Evolutionary conservation across 2,888 invertebrate genomes (phyloP), one percentile per base, ranked within the genome.

Genomic region (Melieria omissa): DNA sequence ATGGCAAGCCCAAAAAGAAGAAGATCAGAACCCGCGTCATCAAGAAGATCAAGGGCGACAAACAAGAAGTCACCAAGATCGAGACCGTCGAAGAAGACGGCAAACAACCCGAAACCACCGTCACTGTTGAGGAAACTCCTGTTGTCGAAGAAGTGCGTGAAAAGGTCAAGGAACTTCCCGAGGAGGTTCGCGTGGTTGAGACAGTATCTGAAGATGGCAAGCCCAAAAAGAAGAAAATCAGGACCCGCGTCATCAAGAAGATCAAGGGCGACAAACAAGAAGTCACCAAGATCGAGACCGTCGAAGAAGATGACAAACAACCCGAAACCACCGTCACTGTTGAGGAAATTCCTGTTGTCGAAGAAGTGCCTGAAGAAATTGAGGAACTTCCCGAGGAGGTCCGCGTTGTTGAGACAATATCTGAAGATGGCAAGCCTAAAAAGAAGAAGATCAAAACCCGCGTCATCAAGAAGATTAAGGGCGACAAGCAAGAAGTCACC

Each of bases 251-350:
- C 5, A 76, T 76, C 66, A 76, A 76, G 9, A 76, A 76, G 72
- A 52, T 76, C 10, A 76, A 74, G 65, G 76, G 76, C 47, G 76
- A 71, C 65, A 76, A 76, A 8, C 76, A 76, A 71, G 76, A 76
- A 62, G 65, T 76, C 12, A 76, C 76, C 9, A 76, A 76, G 71
- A 76, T 76, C 9, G 76, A 76, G 54, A 76, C 76, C 1, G 73
- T 76, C 9, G 76, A 76, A 55, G 76, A 76, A 5, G 76, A 76
- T 66, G 76, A 76, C 41, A 76, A 76, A 16, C 44, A 65, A 42
- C 76, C 76, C 4, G 74, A 76, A n/a, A 74, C 74, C 1, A 76
- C 76, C 29, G 74, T 76, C 5, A 76, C 76, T 3, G 76, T 76
- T 0, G 74, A 76, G 7, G 76, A 76, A 41, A 9, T 65, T 52